Conservation (phyloP, 1,140 invertebrate genomes). For the Parapsyche elsis region DNA sequence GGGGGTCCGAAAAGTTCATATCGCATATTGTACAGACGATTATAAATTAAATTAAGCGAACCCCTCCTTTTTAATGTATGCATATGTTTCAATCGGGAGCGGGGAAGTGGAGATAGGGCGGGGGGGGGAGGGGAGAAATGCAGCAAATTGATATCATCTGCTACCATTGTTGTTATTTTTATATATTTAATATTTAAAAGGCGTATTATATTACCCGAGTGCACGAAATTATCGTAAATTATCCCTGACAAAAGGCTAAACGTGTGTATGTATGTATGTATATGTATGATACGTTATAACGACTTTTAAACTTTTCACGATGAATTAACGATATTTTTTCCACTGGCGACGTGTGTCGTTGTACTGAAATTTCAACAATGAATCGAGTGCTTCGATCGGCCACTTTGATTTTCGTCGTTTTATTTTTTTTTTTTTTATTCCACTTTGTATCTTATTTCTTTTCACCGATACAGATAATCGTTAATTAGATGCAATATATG, state of each 20-base stretch:
- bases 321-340: neutral
- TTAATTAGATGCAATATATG: conserved; percentile 51
- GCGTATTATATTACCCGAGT: conserved; percentile 50
- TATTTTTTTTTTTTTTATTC: neutral
- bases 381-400: neutral
- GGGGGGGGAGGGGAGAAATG: too few relatives aligned
- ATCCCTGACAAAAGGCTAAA: conserved; percentile 12
- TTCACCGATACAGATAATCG: conserved; percentile 46
- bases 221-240: conserved; percentile 53
- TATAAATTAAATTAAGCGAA: conserved; percentile 41
- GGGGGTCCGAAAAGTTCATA: conserved; percentile 15
- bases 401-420: neutral
- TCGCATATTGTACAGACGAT: conserved; percentile 26
- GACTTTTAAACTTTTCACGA: conserved; percentile 6
- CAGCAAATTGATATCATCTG: conserved; percentile 54
- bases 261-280: neutral
- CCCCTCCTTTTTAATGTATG: conserved; percentile 2
- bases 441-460: conserved; percentile 20
- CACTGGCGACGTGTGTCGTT: neutral
- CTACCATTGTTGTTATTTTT: conserved; percentile 41
- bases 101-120: conserved; percentile 23
- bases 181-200: conserved; percentile 45
- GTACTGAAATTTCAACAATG: conserved; percentile 6
- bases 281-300: too few relatives aligned
- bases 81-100: conserved; percentile 21